Evolutionary conservation across 2,113 vertebrate genomes (phyloP).

Genomic region (Mohoua ochrocephala): DNA sequence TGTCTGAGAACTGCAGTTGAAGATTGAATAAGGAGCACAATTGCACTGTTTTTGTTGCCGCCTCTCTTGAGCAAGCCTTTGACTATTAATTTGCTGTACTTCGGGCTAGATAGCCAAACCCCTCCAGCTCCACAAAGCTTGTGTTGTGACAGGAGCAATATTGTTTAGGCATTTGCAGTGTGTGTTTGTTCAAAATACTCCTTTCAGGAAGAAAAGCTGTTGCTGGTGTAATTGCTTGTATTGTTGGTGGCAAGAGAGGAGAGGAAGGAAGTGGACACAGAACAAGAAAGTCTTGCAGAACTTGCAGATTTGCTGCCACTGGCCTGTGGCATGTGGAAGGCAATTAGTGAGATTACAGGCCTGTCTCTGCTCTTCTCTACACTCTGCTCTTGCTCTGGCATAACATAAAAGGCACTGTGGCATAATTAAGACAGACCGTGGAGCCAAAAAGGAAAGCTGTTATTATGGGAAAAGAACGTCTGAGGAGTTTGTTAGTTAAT

Average conservation of each 20-base stretch:
- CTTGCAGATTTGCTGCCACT: background rate
- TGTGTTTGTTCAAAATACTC: background rate
- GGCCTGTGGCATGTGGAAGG: background rate
- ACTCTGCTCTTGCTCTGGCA: background rate
- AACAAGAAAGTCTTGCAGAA: background rate
- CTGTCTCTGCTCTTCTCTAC: background rate
- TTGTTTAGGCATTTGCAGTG: background rate
- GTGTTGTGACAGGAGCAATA: background rate
- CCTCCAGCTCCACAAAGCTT: background rate
- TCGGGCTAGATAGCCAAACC: background rate
- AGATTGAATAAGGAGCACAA: background rate
- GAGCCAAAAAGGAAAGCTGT: background rate
- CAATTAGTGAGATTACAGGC: conserved; percentile 11
- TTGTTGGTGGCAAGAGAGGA: background rate
- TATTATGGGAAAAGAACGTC: background rate
- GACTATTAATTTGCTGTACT: background rate
- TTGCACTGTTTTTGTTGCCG: background rate
- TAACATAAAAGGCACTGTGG: background rate
- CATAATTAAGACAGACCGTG: background rate
- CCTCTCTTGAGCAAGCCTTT: background rate
- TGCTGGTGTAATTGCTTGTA: background rate
- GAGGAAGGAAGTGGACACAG: background rate
- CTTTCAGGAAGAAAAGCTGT: background rate
- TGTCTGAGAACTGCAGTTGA: background rate
- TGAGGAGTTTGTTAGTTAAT: background rate